A percentile compares a stretch with the other conserved stretches of the same genome.
Conservation (phyloP, 2,113 vertebrate species). For the Tyto alba region DNA sequence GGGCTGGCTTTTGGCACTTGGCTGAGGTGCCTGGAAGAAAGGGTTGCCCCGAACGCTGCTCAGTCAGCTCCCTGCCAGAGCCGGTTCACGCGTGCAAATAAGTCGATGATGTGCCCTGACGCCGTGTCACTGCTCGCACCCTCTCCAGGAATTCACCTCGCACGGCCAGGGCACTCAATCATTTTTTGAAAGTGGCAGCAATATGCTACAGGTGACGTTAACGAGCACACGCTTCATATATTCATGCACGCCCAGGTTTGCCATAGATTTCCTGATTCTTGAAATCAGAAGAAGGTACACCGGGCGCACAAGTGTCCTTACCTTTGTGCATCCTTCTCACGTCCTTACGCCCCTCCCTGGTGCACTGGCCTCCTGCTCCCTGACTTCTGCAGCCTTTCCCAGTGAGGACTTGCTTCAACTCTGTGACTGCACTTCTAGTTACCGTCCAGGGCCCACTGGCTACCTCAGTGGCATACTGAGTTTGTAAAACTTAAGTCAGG, state of each 20-base stretch:
- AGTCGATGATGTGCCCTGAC: fast-evolving
- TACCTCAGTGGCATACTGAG: background rate
- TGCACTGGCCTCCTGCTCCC: background rate
- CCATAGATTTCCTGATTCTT: background rate
- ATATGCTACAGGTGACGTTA: fast-evolving
- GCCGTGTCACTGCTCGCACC: fast-evolving
- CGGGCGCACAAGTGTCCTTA: fast-evolving
- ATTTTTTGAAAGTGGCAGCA: background rate
- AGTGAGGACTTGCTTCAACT: background rate
- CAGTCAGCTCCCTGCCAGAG: background rate
- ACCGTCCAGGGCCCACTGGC: background rate
- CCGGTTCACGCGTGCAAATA: background rate
- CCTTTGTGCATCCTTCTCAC: background rate
- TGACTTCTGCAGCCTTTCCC: background rate
- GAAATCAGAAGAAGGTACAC: background rate
- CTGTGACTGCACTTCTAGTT: background rate
- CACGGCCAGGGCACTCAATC: fast-evolving
- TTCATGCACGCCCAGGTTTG: fast-evolving
- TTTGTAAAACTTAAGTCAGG: background rate
- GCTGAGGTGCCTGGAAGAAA: background rate
- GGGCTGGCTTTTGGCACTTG: background rate
- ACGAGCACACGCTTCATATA: fast-evolving
- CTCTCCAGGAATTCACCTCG: background rate
- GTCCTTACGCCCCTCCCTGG: background rate
- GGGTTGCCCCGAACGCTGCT: background rate